Conservation (phyloP, 1,140 invertebrate genomes). For the Uloborus diversus region DNA sequence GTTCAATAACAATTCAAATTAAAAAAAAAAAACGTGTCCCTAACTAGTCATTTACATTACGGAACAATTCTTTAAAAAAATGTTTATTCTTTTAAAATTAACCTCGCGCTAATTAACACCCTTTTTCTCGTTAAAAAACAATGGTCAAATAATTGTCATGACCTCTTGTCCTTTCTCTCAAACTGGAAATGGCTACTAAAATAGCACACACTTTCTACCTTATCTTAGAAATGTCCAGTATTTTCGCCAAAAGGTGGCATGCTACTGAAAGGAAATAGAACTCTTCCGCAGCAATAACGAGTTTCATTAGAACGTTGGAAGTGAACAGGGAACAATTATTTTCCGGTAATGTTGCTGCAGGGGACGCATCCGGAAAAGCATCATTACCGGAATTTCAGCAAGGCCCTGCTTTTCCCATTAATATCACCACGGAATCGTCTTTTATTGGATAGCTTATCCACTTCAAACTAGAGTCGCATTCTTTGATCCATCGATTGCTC, state of each 20-base stretch:
- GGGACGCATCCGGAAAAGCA: conserved; percentile 42
- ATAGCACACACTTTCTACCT: no score
- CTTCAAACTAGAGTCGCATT: conserved; percentile 41
- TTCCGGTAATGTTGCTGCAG: conserved; percentile 49
- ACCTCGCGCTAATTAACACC: no score
- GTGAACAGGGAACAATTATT: conserved; percentile 51
- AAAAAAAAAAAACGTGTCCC: no score
- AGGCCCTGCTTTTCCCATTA: conserved; percentile 50
- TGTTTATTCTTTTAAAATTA: no score
- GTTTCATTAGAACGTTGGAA: conserved; percentile 52
- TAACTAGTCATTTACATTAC: no score
- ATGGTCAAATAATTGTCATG: no score
- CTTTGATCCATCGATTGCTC: conserved; percentile 42
- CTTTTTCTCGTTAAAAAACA: no score
- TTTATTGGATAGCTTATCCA: conserved; percentile 54
- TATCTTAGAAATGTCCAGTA: conserved; percentile 7
- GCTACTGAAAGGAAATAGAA: conserved; percentile 39
- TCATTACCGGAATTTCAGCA: conserved; percentile 52
- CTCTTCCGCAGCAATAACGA: conserved; percentile 40
- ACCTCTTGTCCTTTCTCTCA: no score
- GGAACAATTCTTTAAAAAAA: no score
- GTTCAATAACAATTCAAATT: no score
- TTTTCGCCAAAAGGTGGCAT: conserved; percentile 20
- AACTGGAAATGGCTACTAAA: no score
- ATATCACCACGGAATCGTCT: conserved; percentile 32